phyloP scores from a whole-genome alignment of 2,113 vertebrate species.

The Sander lucioperca region DNA sequence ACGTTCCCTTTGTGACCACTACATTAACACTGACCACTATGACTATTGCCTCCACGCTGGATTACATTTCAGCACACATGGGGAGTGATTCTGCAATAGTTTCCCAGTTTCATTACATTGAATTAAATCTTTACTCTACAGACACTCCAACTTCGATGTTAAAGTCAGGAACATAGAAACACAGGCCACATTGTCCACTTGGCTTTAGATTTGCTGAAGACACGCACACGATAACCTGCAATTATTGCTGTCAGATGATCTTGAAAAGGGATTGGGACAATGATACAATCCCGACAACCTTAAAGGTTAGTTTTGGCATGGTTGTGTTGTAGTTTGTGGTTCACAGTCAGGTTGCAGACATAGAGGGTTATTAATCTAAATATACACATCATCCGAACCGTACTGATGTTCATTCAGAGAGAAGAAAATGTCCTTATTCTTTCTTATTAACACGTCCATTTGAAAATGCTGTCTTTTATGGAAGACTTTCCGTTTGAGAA shows the following conservation, averaged over 20 bases:
- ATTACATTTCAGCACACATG: constrained; percentile 6
- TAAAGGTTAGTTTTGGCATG: constrained; percentile 71
- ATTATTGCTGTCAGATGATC: constrained; percentile 68
- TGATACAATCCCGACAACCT: constrained; percentile 66
- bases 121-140: constrained; percentile 5
- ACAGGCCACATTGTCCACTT: constrained; percentile 45
- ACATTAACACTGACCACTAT: constrained; percentile 20
- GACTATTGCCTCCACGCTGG: constrained; percentile 1
- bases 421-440: constrained; percentile 44
- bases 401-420: constrained; percentile 49
- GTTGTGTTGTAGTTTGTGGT: constrained; percentile 62
- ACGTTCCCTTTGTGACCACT: constrained; percentile 8
- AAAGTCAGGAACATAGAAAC: constrained; percentile 39
- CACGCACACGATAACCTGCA: constrained; percentile 59
- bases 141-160: constrained; percentile 15
- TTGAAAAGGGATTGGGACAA: constrained; percentile 46
- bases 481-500: constrained; percentile 38
- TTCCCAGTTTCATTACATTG: constrained; percentile 16
- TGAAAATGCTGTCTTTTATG: constrained; percentile 44
- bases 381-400: constrained; percentile 51
- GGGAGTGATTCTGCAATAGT: constrained; percentile 20
- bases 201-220: constrained; percentile 49
- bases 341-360: constrained; percentile 65
- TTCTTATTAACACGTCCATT: constrained; percentile 49
- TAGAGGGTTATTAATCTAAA: constrained; percentile 68